phyloP scores from a whole-genome alignment of 2,113 vertebrate genomes.

The Daphoenositta chrysoptera region DNA sequence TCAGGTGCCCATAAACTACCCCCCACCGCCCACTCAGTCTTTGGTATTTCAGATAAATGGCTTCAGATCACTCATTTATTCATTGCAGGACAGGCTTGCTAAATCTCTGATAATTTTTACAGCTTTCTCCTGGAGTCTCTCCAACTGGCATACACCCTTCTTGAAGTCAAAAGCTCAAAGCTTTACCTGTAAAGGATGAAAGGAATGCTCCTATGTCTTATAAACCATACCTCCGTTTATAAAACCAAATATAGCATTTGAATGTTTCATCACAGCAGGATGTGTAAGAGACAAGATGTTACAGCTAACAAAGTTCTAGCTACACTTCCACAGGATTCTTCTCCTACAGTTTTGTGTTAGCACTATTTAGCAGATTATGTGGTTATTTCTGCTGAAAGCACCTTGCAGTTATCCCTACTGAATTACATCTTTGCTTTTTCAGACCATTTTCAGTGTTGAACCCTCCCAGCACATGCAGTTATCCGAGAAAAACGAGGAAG shows the following conservation, averaged over 20 bases:
- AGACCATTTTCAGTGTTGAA: neutral
- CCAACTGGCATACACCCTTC: neutral
- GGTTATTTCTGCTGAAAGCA: neutral
- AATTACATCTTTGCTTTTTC: neutral
- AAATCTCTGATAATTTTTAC: constrained; percentile 1
- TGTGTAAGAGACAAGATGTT: neutral
- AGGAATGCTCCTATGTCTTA: neutral
- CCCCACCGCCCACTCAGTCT: neutral
- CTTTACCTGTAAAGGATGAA: constrained; percentile 14
- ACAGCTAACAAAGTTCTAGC: neutral
- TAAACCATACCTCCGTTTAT: neutral
- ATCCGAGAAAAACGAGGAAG: neutral
- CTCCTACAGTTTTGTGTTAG: neutral
- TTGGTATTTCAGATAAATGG: neutral
- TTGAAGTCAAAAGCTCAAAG: constrained; percentile 30
- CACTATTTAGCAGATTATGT: neutral
- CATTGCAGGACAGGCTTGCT: neutral
- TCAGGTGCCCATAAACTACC: neutral
- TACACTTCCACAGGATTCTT: neutral
- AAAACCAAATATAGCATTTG: neutral
- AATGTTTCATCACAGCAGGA: neutral
- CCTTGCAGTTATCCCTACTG: neutral
- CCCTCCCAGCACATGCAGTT: neutral
- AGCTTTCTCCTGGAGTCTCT: neutral
- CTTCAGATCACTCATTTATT: neutral